Conservation (phyloP, 2,797 vertebrate species). For the Macrochelys suwanniensis region DNA sequence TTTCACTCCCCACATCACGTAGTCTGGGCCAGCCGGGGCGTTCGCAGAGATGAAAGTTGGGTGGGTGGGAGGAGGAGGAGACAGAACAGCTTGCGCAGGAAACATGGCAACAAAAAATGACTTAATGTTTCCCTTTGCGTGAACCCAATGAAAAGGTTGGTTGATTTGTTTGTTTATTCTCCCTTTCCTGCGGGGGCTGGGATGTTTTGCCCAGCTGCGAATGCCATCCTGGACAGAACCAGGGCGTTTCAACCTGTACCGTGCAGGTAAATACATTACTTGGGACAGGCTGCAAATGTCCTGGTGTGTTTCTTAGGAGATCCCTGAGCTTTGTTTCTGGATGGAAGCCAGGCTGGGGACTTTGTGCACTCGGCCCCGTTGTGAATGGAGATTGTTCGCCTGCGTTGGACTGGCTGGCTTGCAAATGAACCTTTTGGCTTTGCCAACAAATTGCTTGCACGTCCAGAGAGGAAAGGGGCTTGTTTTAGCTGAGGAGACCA, state of each 20-base stretch:
- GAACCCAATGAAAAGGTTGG: neutral
- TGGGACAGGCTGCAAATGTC: neutral
- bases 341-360: neutral
- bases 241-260: slow-evolving; percentile 58
- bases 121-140: neutral
- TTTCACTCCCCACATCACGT: rapidly evolving
- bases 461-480: neutral
- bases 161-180: neutral
- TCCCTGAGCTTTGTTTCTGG: neutral
- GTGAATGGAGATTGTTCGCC: neutral
- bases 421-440: neutral
- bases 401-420: neutral
- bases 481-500: rapidly evolving
- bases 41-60: neutral
- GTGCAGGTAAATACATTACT: neutral
- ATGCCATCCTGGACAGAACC: neutral
- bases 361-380: neutral
- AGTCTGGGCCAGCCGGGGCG: rapidly evolving
- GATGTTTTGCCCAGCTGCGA: neutral
- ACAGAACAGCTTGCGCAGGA: neutral
- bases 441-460: rapidly evolving
- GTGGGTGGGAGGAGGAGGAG: rapidly evolving
- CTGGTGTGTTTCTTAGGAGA: neutral
- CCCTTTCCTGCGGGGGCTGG: rapidly evolving
- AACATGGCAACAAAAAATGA: neutral